phyloP scores from a whole-genome alignment of 2,113 vertebrate species.

The Psophia crepitans region DNA sequence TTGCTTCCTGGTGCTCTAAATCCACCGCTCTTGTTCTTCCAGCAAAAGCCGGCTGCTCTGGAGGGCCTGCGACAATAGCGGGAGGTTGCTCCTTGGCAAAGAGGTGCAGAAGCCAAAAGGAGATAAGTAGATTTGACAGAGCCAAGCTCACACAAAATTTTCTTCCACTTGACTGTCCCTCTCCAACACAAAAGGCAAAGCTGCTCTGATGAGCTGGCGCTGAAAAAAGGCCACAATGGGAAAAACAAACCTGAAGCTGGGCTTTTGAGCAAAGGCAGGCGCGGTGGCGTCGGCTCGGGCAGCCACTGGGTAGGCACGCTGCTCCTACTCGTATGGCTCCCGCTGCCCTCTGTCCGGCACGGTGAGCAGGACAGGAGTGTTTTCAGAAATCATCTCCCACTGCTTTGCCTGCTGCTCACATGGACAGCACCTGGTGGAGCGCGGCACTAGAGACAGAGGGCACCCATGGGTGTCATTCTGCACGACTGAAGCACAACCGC shows the following conservation, averaged over 20 bases:
- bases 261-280: not conserved
- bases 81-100: not conserved
- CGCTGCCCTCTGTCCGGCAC: not conserved
- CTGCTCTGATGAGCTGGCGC: not conserved
- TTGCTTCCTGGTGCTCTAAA: not conserved
- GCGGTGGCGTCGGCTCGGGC: accelerated
- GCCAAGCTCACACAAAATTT: not conserved
- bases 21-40: not conserved
- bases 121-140: not conserved
- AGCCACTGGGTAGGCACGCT: not conserved
- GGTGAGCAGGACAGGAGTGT: not conserved
- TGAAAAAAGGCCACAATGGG: not conserved
- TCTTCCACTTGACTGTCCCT: not conserved
- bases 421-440: not conserved
- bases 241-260: not conserved
- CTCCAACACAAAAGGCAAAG: not conserved
- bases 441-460: accelerated
- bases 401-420: accelerated
- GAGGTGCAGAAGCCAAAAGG: not conserved
- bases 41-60: not conserved
- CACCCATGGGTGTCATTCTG: not conserved
- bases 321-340: not conserved
- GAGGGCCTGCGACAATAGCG: not conserved
- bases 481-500: not conserved
- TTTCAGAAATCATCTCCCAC: not conserved